Conservation (phyloP, 2,888 invertebrate species). For the Copidosoma aretas region DNA sequence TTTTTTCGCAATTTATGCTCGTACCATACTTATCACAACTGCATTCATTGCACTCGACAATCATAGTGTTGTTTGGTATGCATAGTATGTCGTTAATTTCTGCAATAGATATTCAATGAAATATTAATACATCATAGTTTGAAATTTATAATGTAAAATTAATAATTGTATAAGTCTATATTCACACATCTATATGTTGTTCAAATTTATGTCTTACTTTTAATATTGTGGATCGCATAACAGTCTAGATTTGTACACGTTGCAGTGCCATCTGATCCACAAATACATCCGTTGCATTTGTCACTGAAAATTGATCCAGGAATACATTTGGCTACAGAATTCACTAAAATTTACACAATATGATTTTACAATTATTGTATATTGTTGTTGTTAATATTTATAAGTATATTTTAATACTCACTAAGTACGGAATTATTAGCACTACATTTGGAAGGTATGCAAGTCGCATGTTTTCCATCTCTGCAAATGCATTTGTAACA, state of each 20-base stretch:
- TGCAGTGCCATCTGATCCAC: slow-evolving; percentile 54
- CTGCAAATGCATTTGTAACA: background rate
- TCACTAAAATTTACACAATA: background rate
- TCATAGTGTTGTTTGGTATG: slow-evolving; percentile 10
- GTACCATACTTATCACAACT: slow-evolving; percentile 11
- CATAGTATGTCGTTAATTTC: background rate
- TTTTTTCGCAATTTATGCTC: slow-evolving; percentile 4
- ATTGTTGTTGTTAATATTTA: background rate
- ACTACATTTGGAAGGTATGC: background rate
- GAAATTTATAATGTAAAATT: background rate
- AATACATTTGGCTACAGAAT: slow-evolving; percentile 2
- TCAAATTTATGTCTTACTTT: background rate
- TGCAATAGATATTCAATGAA: background rate
- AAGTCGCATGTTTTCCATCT: background rate
- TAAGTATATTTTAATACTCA: background rate
- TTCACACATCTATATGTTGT: background rate
- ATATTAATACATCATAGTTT: background rate
- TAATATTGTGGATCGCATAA: background rate
- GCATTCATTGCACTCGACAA: slow-evolving; percentile 19
- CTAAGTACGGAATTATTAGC: background rate
- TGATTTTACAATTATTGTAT: background rate
- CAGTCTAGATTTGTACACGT: slow-evolving; percentile 42
- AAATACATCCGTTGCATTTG: slow-evolving; percentile 68
- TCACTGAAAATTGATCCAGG: slow-evolving; percentile 43
- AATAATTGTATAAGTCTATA: background rate